Conservation (phyloP, 1,140 invertebrate genomes). For the Antheraea mylitta region DNA sequence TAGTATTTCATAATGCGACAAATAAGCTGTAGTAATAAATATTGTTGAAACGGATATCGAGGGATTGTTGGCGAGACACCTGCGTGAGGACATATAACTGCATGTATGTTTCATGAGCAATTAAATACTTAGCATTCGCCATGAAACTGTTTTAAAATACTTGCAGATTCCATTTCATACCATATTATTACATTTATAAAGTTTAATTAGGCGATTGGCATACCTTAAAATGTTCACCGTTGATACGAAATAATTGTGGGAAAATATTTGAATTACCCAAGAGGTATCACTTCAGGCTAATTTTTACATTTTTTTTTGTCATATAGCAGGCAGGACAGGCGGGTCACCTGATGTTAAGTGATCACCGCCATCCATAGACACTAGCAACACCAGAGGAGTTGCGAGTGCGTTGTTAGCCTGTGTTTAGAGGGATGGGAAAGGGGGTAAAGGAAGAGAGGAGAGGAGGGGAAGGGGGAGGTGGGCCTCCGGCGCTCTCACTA, state of each 20-base stretch:
- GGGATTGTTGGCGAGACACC: constrained; percentile 32
- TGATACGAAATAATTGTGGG: not conserved
- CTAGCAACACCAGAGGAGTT: too few species aligned
- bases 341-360: too few species aligned
- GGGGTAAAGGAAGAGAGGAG: too few species aligned
- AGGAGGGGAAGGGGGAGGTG: too few species aligned
- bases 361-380: too few species aligned
- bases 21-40: constrained; percentile 10
- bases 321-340: too few species aligned
- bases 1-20: constrained; percentile 13
- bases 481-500: too few species aligned
- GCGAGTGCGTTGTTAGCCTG: too few species aligned
- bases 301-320: too few species aligned
- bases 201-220: not conserved
- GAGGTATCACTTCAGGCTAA: too few species aligned
- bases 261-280: too few species aligned
- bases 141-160: constrained; percentile 6
- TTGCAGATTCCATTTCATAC: not conserved
- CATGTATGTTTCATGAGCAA: constrained; percentile 48
- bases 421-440: too few species aligned
- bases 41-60: constrained; percentile 35
- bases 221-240: not conserved
- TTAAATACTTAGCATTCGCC: constrained; percentile 35
- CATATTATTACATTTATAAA: not conserved
- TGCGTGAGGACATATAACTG: constrained; percentile 32